Base-by-base conservation (phyloP, 2,888 invertebrate genomes). In the Drosophila incognita region DNA sequence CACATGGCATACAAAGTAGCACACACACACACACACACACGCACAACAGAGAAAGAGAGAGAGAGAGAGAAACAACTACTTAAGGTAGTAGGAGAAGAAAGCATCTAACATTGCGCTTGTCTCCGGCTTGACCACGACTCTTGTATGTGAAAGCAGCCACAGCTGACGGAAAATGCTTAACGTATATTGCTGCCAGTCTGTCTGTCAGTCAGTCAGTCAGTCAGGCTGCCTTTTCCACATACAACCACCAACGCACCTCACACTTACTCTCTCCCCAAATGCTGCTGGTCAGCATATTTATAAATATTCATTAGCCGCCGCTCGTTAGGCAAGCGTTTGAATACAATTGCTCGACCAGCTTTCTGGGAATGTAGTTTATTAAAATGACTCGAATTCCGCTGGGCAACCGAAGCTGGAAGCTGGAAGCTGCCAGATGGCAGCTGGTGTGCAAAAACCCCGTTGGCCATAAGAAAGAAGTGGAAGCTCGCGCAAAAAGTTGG, bases 281-380 rank as follows among this genome's bases (percentile, higher is more conserved):
- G 27, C 29, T 35, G 46, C 38, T 59, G 54, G 48, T 58, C 62
- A 61, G 51, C 27, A 29, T 48, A 68, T 72, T 76, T 81, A 83
- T 85, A 85, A 84, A 84, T 84, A 84, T 87, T 84, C 83, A 87
- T 87, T 85, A 87, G 84, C 83, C 79, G 67, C 75, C 24, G 15
- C 24, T 46, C 46, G 24, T 46, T 46, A 15, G 46, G 58, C 68
- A 60, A 64, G 59, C 69, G 57, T 64, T 73, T 61, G 69, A 75
- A 53, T 70, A 63, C 66, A 71, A 69, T 62, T 73, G 59, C 59
- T 56, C 53, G 36, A 38, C 24, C 36, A 10, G 35, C 27, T 33
- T 46, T 52, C 40, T 53, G 33, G 68, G 68, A 64, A 64, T 63
- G 67, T 71, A 64, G 84, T 85, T 85, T 79, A 85, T 84, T 83